A percentile compares a stretch with the other conserved stretches of the same genome.
Evolutionary conservation across 2,888 invertebrate species (phyloP).

Genomic region (Hypselothyrea guttata): DNA sequence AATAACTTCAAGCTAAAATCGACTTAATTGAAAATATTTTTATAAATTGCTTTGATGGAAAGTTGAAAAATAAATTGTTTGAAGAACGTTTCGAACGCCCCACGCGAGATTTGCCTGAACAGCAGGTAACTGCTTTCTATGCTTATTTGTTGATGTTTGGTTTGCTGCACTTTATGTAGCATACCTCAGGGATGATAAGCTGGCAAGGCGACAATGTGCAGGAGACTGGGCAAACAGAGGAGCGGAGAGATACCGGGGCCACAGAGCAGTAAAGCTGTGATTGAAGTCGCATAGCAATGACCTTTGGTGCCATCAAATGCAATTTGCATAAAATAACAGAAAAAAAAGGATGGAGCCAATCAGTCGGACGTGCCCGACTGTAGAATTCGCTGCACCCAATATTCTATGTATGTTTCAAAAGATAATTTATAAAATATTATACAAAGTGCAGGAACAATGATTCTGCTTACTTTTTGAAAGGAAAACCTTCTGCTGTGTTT

Average conservation of each 20-base stretch:
- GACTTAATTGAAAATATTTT: too few relatives aligned
- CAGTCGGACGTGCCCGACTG: too few relatives aligned
- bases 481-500: too few relatives aligned
- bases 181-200: constrained; percentile 51
- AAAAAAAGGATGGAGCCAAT: too few relatives aligned
- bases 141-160: constrained; percentile 57
- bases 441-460: too few relatives aligned
- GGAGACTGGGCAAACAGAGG: neutral
- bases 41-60: too few relatives aligned
- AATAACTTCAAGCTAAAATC: too few relatives aligned
- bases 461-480: too few relatives aligned
- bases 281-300: constrained; percentile 62
- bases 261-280: constrained; percentile 13
- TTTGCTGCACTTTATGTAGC: constrained; percentile 36
- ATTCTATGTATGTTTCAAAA: too few relatives aligned
- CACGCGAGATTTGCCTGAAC: constrained; percentile 16
- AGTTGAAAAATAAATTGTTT: too few relatives aligned
- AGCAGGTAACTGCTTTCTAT: constrained; percentile 36
- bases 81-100: constrained; percentile 2
- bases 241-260: constrained; percentile 7
- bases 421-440: too few relatives aligned
- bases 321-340: constrained; percentile 8
- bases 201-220: constrained; percentile 22
- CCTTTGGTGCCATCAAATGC: constrained; percentile 39
- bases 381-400: too few relatives aligned